phyloP scores from a whole-genome alignment of 1,140 invertebrate species.

The Lordiphosa clarofinis region DNA sequence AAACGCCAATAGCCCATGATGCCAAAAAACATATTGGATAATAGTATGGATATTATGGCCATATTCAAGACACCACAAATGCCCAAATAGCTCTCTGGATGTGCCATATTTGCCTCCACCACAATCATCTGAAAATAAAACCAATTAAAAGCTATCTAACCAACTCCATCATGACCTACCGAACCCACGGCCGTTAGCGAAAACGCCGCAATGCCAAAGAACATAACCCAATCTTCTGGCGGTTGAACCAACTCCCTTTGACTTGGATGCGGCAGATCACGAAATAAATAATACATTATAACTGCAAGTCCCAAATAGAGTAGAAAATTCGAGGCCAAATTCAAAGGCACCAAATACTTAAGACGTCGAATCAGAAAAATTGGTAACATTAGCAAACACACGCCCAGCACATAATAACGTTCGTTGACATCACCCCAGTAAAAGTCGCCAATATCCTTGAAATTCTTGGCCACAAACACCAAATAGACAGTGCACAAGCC shows the following conservation, averaged over 20 bases:
- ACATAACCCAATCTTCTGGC: slow-evolving; percentile 38
- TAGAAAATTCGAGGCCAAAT: slow-evolving; percentile 41
- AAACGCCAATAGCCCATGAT: slow-evolving; percentile 60
- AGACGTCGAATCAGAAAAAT: slow-evolving; percentile 47
- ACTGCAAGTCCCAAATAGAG: slow-evolving; percentile 45
- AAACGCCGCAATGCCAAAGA: slow-evolving; percentile 59
- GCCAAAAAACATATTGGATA: slow-evolving; percentile 51
- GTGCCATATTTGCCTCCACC: slow-evolving; percentile 52
- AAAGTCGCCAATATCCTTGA: slow-evolving; percentile 54
- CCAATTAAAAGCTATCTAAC: background rate
- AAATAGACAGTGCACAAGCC: slow-evolving; percentile 55
- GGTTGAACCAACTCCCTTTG: slow-evolving; percentile 24
- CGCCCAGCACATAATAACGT: slow-evolving; percentile 37
- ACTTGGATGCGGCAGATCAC: slow-evolving; percentile 20
- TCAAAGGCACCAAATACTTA: slow-evolving; percentile 53
- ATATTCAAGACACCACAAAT: slow-evolving; percentile 51
- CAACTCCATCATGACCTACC: slow-evolving; percentile 18
- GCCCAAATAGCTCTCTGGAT: slow-evolving; percentile 47
- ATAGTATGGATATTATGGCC: slow-evolving; percentile 48
- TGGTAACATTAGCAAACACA: slow-evolving; percentile 42
- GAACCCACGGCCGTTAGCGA: slow-evolving; percentile 57
- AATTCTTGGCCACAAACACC: slow-evolving; percentile 60
- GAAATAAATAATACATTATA: slow-evolving; percentile 54
- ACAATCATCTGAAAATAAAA: slow-evolving; percentile 42
- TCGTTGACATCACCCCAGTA: slow-evolving; percentile 1